Conservation (phyloP, 2,888 invertebrate species). For the Hydroisotoma schaefferi region DNA sequence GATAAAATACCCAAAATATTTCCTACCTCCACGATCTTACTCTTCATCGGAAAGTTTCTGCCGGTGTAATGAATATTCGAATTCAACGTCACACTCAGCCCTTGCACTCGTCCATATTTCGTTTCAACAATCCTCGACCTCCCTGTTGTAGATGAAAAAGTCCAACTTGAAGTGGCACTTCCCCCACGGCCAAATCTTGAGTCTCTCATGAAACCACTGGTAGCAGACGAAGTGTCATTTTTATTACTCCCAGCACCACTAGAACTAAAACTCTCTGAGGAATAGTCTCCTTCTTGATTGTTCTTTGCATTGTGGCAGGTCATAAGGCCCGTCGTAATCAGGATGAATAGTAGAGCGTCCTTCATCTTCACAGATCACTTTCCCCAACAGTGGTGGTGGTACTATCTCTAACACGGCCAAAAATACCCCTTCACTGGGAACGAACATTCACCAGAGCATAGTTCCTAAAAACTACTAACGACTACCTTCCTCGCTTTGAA, state of each 20-base stretch:
- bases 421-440: not conserved
- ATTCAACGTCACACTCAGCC: slow-evolving; percentile 34
- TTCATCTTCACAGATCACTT: not conserved
- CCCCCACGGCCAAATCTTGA: slow-evolving; percentile 11
- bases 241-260: not conserved
- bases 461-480: no score
- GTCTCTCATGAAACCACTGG: slow-evolving; percentile 8
- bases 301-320: slow-evolving; percentile 3
- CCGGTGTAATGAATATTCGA: slow-evolving; percentile 21
- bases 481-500: no score
- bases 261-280: not conserved
- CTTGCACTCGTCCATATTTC: slow-evolving; percentile 59
- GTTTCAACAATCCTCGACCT: slow-evolving; percentile 78
- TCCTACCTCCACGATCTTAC: slow-evolving; percentile 48
- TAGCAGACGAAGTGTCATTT: slow-evolving; percentile 6
- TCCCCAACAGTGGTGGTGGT: not conserved
- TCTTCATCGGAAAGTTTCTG: slow-evolving; percentile 41
- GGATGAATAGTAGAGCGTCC: slow-evolving; percentile 1
- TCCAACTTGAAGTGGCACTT: not conserved
- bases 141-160: slow-evolving; percentile 54
- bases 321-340: slow-evolving; percentile 2
- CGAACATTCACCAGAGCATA: no score
- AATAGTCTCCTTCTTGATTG: not conserved
- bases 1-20: not conserved
- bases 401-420: not conserved